Base-by-base conservation (phyloP, 2,797 vertebrate genomes). In the Meda fulgida region DNA sequence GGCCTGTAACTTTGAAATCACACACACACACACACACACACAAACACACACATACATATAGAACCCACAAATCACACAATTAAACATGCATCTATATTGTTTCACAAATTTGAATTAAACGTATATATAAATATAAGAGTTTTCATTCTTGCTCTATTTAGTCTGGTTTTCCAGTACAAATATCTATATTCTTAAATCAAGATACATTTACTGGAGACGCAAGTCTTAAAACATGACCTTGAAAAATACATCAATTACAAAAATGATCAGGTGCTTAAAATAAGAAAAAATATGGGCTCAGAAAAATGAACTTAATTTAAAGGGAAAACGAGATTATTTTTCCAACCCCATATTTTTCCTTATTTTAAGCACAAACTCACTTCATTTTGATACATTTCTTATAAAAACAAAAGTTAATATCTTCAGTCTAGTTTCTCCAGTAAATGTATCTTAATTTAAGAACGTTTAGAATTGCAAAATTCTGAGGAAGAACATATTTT, bases 1-100 rank as follows among this genome's bases (percentile, higher is more conserved):
- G 23, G 11, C n/a, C 3, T 6, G 16, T 75, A 69, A 84, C 82
- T 78, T 83, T 87, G 18, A 43, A 55, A 29, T 38, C 31, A 46
- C 69, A 65, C 36, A 34, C 65, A 55, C 51, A 66, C n/a, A 48
- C 6, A 51, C 38, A 40, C 40, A 11, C 9, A 11, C 53, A 23
- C 53, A 69, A 13, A 69, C 36, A 18, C 51, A 38, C 21, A 67
- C 36, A 26, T 8, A 38, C 3, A 10, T 0, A 40, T 18, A 36
- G 9, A 70, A 70, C 8, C 8, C n/a, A 13, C 55, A 58, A n/a
- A 60, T 26, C 55, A 71, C n/a, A 40, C n/a, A 6, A 11, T 72
- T 31, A 51, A 31, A 31, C 43, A 51, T 7, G 46, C 46, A 31
- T 73, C 31, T 31, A 3, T 1, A 29, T 63, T 29, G 11, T 29